Evolutionary conservation across 1,140 invertebrate genomes (phyloP), one percentile per base, ranked within the genome.

Genomic region (Eubasilissa regina): DNA sequence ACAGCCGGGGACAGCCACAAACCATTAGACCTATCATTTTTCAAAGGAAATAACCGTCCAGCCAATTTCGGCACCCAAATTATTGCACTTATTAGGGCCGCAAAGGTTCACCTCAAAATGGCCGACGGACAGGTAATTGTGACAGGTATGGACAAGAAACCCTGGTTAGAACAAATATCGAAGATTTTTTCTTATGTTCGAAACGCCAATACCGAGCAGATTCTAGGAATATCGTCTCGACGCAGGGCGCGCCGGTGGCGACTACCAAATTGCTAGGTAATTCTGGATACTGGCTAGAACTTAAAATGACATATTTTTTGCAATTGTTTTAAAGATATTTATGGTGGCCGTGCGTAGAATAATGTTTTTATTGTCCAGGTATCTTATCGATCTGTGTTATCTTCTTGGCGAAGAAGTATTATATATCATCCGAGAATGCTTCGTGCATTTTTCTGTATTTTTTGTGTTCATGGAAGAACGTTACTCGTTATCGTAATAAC

Each of bases 251-350:
- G 19, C 60, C 60, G 21, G 17, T 64, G 60, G 60, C 60, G 60
- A 64, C 60, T 64, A 25, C 21, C 19, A 58, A 58, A 58, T 58
- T 21, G 3, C 17, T 19, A 58, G 55, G 11, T 15, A 58, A 21
- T 58, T 15, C 55, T 21, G 55, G 21, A 7, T 3, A 64, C 60
- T 62, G 48, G 48, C 11, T 13, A 51, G 11, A 51, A 13, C n/a
- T 25, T 35, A 25, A 64, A 13, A 25, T 64, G 60, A 64, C 60
- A 64, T 62, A 8, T 62, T 62, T 62, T 62, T 62, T 62, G 58
- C 58, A 6, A 62, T 64, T 64, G 60, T 64, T 64, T 64, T 64
- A 64, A 35, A 25, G 60, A 21, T 64, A 64, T 64, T 64, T 64
- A 43, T 64, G 60, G 60, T n/a, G 60, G 60, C 10, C 35, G 35